Percentiles rank a stretch among this genome's conserved stretches.
Evolutionary conservation across 2,113 vertebrate species (phyloP).

Genomic region (Fregata magnificens): DNA sequence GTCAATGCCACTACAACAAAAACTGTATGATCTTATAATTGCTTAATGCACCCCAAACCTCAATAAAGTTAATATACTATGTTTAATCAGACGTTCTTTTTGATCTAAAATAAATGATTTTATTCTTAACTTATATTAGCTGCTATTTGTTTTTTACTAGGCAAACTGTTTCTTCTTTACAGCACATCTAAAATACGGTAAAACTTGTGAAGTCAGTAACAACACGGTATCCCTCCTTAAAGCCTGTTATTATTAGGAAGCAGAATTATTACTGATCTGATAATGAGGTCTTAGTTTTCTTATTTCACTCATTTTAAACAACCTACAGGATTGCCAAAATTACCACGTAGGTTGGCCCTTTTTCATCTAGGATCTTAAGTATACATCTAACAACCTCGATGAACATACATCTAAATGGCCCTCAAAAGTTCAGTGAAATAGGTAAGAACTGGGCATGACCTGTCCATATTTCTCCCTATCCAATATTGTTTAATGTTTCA

Average conservation of each 20-base stretch:
- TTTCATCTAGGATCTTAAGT: background rate
- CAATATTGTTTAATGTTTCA: background rate
- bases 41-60: background rate
- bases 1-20: constrained; percentile 8
- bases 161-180: background rate
- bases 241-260: background rate
- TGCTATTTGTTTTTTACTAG: background rate
- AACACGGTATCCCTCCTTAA: background rate
- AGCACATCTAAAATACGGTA: background rate
- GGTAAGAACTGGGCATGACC: background rate
- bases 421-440: background rate
- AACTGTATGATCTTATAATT: background rate
- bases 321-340: background rate
- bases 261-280: background rate
- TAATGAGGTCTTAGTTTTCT: background rate
- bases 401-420: background rate
- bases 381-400: background rate
- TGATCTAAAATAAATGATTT: background rate
- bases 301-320: background rate
- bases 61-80: background rate
- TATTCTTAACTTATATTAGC: background rate
- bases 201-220: background rate
- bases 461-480: background rate
- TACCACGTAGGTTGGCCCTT: background rate
- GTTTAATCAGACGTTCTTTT: background rate